Evolutionary conservation across 1,140 invertebrate genomes (phyloP).

Genomic region (Macrotrachela quadricornifera): DNA sequence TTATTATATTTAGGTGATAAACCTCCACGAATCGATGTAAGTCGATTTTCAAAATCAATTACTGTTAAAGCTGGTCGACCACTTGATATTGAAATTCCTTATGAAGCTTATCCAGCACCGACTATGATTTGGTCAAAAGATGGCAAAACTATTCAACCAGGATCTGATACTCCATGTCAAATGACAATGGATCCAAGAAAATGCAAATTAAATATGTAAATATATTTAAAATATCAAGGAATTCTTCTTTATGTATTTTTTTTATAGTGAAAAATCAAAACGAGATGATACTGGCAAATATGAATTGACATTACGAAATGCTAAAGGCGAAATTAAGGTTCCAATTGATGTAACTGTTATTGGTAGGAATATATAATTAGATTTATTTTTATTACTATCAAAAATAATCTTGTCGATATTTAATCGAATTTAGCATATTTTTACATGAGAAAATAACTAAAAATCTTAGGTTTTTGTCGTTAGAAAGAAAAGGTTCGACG

Average conservation of each 20-base stretch:
- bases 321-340: conserved; percentile 60
- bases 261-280: conserved; percentile 47
- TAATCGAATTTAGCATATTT: too few species aligned
- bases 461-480: too few species aligned
- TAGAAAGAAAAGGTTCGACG: too few species aligned
- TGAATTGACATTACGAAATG: conserved; percentile 61
- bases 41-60: conserved; percentile 24
- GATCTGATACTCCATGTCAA: background rate
- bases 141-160: conserved; percentile 39
- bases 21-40: conserved; percentile 29
- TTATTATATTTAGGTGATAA: conserved; percentile 23
- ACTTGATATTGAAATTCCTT: conserved; percentile 50
- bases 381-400: too few species aligned
- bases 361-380: conserved; percentile 25
- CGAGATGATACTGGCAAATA: conserved; percentile 53
- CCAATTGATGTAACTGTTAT: conserved; percentile 8
- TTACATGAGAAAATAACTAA: too few species aligned
- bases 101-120: conserved; percentile 37
- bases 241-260: too few species aligned
- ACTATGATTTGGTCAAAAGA: conserved; percentile 35
- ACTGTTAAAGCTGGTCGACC: conserved; percentile 25
- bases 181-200: too few species aligned
- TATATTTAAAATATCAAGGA: too few species aligned
- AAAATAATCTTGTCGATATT: too few species aligned
- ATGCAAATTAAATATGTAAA: too few species aligned